A percentile compares a stretch with the other conserved stretches of the same genome.
Conservation (phyloP, 2,797 vertebrate species). For the Enoplosus armatus region DNA sequence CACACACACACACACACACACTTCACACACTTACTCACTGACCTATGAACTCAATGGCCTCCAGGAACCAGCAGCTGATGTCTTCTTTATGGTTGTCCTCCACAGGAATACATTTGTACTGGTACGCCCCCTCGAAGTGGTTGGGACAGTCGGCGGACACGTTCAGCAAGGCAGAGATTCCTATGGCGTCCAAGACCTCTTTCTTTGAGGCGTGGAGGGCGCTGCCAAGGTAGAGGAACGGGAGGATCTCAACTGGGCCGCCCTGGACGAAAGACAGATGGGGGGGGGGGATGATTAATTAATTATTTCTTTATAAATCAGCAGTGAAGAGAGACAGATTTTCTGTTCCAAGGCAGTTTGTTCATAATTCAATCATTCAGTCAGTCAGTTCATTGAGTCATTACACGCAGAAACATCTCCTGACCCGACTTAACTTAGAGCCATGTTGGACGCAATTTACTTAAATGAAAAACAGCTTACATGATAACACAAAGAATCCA, state of each 20-base stretch:
- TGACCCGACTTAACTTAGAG: constrained; percentile 14
- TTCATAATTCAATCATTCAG: constrained; percentile 17
- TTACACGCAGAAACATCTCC: not conserved
- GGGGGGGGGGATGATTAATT: constrained; percentile 14
- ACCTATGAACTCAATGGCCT: constrained; percentile 91
- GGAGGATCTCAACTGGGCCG: constrained; percentile 89
- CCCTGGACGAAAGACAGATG: constrained; percentile 73
- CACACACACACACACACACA: constrained; percentile 18
- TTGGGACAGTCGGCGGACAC: constrained; percentile 89
- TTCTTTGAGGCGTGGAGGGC: constrained; percentile 88
- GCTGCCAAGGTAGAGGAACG: constrained; percentile 89
- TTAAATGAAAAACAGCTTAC: constrained; percentile 17
- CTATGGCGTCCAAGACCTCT: constrained; percentile 86
- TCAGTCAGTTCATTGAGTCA: not conserved
- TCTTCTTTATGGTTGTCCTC: constrained; percentile 91
- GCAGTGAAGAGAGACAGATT: not conserved
- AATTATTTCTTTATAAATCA: constrained; percentile 14
- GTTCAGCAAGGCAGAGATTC: constrained; percentile 88
- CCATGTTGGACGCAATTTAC: constrained; percentile 5
- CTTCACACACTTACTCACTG: constrained; percentile 46
- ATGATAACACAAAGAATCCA: constrained; percentile 38
- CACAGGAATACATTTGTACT: constrained; percentile 90
- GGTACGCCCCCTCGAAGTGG: constrained; percentile 88
- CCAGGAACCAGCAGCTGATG: constrained; percentile 90
- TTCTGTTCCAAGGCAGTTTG: not conserved